A percentile compares a stretch with the other conserved stretches of the same genome.
Conservation (phyloP, 92 coral and sea anemone species). For the Porites cylindrica region DNA sequence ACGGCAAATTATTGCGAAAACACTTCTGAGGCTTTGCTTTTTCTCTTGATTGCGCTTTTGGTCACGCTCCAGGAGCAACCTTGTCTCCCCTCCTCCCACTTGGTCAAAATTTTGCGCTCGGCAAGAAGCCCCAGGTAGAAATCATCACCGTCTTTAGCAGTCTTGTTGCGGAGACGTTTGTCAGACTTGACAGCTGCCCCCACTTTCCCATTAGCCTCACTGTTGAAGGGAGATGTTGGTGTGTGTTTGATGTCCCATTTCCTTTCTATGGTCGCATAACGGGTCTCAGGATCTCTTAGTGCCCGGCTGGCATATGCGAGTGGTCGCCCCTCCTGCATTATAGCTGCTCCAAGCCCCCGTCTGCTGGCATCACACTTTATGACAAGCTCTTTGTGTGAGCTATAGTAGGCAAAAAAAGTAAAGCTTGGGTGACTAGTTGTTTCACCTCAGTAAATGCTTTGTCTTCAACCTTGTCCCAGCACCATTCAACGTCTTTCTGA, state of each 20-base stretch:
- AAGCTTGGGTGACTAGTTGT: constrained; percentile 41
- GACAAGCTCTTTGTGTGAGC: constrained; percentile 20
- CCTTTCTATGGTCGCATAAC: too few species aligned
- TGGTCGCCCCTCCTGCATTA: constrained; percentile 36
- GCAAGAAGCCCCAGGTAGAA: constrained; percentile 34
- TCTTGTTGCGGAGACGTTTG: constrained; percentile 29
- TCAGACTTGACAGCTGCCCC: constrained; percentile 51
- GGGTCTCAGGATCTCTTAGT: too few species aligned
- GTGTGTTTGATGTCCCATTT: constrained; percentile 36
- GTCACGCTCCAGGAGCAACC: too few species aligned
- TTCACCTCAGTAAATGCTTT: constrained; percentile 46
- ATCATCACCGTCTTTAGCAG: constrained; percentile 34
- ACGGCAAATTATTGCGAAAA: too few species aligned
- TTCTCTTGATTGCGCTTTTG: too few species aligned
- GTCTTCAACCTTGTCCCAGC: constrained; percentile 35
- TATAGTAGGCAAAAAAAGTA: constrained; percentile 48
- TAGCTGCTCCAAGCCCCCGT: constrained; percentile 15
- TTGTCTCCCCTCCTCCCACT: too few species aligned
- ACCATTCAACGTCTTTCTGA: constrained; percentile 25
- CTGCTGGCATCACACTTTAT: constrained; percentile 63
- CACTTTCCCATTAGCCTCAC: constrained; percentile 57
- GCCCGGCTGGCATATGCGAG: too few species aligned
- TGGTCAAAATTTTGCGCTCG: constrained; percentile 11
- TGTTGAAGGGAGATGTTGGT: constrained; percentile 45
- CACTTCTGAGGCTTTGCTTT: neutral